Evolutionary conservation across 2,797 vertebrate genomes (phyloP), one percentile per base, ranked within the genome.

Genomic region (Staurois parvus): DNA sequence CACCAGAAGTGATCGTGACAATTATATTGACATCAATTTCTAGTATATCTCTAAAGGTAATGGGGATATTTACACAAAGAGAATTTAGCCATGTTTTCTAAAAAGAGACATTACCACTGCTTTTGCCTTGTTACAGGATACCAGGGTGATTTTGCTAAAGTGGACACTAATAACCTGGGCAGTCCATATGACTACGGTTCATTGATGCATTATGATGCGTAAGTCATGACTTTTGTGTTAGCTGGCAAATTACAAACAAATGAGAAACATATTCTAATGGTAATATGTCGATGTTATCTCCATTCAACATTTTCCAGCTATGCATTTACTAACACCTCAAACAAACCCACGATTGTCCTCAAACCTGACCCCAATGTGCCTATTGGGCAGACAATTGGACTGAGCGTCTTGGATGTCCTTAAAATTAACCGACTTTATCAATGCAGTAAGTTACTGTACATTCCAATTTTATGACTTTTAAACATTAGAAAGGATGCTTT

Each of bases 401-500:
- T 96, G 42, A 97, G 96, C 88, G 84, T 86, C 52, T 88, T 96
- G 75, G 96, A 97, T 24, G 92, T 97, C 80, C 95, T 95, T 87
- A 97, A 97, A 92, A 96, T 97, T 89, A 97, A 97, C 86, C 89
- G 91, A 73, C 93, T 97, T 3, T 97, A 97, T 90, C 90, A 94
- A 40, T 97, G 96, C 84, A 95, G 96, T 96, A 84, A 89, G 91
- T 45, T 76, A 2, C 4, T 76, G 29, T 30, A 32, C 28, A 21
- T 76, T n/a, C 1, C 40, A 4, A 32, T 24, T 34, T 24, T 17
- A 48, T 42, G 9, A 2, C 0, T 42, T 42, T 42, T 9, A 48
- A 4, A 17, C 0, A 48, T 48, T 17, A 17, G 15, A 17, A 17
- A 48, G 17, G 13, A 48, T 48, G 17, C 45, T 52, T 45, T 37